Evolutionary conservation across 2,113 vertebrate genomes (phyloP), one percentile per base, ranked within the genome.

Genomic region (Plecotus auritus): DNA sequence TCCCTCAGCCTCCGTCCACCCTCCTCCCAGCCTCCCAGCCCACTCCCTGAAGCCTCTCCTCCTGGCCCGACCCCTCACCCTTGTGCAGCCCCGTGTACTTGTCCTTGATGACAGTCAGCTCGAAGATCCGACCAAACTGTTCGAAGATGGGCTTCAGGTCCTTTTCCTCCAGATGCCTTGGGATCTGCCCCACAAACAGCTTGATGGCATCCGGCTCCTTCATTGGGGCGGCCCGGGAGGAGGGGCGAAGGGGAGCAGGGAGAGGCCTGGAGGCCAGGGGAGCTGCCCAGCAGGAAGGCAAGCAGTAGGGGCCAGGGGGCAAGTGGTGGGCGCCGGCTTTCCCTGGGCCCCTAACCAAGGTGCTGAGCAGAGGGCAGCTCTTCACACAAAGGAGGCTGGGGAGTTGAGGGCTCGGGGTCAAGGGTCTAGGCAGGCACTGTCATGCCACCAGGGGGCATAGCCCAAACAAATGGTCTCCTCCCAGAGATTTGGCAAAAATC

Each of bases 31-130:
- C 17, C 66, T 18, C 40, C 59, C 69, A 32, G 35, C 37, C 76
- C 51, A 11, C n/a, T 67, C 91, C 28, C 84, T 10, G 69, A 8
- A 76, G 35, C 76, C 54, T 64, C 84, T 76, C 76, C 89, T 74
- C 77, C 61, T 56, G 61, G 89, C 88, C 91, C 72, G 96, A 92
- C 90, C 94, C 93, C 98, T 97, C 98, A 99, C 99, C 99, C 99
- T 99, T 99, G 98, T 99, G 99, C 99, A 99, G 99, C 89, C 99
- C 99, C n/a, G 99, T 99, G 98, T 99, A 99, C 98, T 99, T 99
- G 98, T 99, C 99, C 98, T 99, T 99, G 98, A 99, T 99, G 98
- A 99, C 99, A 85, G 99, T 99, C 97, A 99, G 98, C 98, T 99
- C 99, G 98, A 99, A 99, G 99, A 99, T 99, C 90, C 99, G 99